Base-by-base conservation (phyloP, 2,113 vertebrate species). In the Charadrius vociferus region DNA sequence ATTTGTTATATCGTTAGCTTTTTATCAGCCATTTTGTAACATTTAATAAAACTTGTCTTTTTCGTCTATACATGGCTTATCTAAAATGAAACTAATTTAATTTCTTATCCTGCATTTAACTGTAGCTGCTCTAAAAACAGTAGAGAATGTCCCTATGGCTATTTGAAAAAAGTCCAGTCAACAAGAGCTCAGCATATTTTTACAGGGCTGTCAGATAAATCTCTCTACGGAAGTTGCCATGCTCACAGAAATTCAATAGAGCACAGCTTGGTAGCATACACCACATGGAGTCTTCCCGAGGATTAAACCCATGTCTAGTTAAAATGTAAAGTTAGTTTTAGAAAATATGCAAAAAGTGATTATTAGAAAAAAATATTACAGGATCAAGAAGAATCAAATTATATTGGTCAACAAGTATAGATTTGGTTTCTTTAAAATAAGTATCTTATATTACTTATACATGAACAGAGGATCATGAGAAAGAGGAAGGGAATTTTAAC, bases 211-310 rank as follows among this genome's bases (percentile, higher is more conserved):
- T 93, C 92, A 93, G 94, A 94, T 93, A 94, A 95, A 90, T 92
- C 95, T 77, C 88, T 81, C 70, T 91, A 21, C 61, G 50, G 58
- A 96, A 97, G 83, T 96, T 97, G 94, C 81, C 87, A 67, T 81
- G 94, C 68, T 97, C 87, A 97, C 66, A 78, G 92, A 95, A 90
- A 93, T 96, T 96, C 93, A 98, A 97, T 93, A 86, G 66, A 94
- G 63, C 93, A 94, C 65, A 97, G 93, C 92, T 96, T 91, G 86
- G 93, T 83, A 95, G 88, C 73, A 77, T 32, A 79, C 34, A 75
- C 72, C 93, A 96, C 81, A 83, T n/a, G 53, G 94, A 97, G 85
- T 63, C 81, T 95, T 98, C 93, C 72, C 10, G 18, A 93, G 59
- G 95, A 97, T 98, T 98, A 96, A 97, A 91, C 59, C 80, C 71